These are phyloP conservation scores for Belonocnema kinseyi DNA, from an alignment of 1,140 invertebrate species.

Conservation along the genomic window DNA sequence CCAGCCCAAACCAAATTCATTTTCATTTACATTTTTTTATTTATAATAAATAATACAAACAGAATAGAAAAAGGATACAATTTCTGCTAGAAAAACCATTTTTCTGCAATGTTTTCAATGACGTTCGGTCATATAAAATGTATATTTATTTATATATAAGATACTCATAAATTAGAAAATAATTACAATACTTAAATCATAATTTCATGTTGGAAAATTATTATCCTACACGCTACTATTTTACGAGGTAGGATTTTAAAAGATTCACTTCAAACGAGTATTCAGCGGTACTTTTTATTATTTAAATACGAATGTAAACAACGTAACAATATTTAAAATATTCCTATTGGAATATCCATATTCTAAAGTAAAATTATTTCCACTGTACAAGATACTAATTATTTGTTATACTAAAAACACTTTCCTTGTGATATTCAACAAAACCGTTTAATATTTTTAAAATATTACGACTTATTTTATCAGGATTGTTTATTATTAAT, in stretches of 20 bases:
- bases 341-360: not conserved
- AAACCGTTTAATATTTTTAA: not conserved
- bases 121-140: too few species aligned
- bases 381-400: not conserved
- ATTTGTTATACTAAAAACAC: not conserved
- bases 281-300: slow-evolving; percentile 6
- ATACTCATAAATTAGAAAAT: too few species aligned
- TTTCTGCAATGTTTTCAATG: too few species aligned
- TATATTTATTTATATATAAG: too few species aligned
- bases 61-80: slow-evolving; percentile 8
- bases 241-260: slow-evolving; percentile 17
- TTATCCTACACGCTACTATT: not conserved
- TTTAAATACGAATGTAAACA: slow-evolving; percentile 36
- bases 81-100: not conserved
- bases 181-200: too few species aligned
- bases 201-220: not conserved
- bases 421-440: not conserved
- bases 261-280: slow-evolving; percentile 5
- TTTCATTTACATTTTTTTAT: not conserved
- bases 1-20: not conserved
- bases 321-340: slow-evolving; percentile 25
- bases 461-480: not conserved
- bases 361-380: not conserved
- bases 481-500: not conserved
- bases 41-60: slow-evolving; percentile 27